Conservation (phyloP, 2,888 invertebrate genomes). For the Ochropleura leucogaster region DNA sequence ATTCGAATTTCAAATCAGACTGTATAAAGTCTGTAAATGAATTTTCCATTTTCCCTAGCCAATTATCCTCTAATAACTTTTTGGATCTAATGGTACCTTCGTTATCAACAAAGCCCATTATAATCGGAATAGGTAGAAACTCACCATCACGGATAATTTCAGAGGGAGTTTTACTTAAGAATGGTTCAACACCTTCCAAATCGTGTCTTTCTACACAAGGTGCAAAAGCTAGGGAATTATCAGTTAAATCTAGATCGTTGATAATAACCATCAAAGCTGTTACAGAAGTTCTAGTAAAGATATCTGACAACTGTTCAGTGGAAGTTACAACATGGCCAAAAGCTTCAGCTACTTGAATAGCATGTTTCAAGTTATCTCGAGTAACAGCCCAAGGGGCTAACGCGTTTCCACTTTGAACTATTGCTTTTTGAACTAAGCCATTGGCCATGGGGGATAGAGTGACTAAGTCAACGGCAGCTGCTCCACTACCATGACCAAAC, state of each 20-base stretch:
- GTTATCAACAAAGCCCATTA: slow-evolving; percentile 83
- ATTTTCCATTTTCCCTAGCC: slow-evolving; percentile 81
- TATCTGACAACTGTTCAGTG: slow-evolving; percentile 75
- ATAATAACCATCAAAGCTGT: slow-evolving; percentile 82
- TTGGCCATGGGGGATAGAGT: slow-evolving; percentile 81
- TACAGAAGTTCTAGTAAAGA: slow-evolving; percentile 79
- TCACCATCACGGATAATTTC: slow-evolving; percentile 74
- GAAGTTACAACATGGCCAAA: slow-evolving; percentile 79
- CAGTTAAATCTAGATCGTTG: slow-evolving; percentile 81
- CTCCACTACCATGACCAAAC: slow-evolving; percentile 95
- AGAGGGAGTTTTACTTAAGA: slow-evolving; percentile 79
- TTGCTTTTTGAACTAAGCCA: slow-evolving; percentile 82
- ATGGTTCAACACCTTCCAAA: slow-evolving; percentile 72
- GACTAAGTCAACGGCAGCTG: slow-evolving; percentile 88
- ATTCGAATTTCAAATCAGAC: slow-evolving; percentile 79
- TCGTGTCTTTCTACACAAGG: slow-evolving; percentile 82
- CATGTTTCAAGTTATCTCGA: slow-evolving; percentile 81
- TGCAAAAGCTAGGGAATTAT: slow-evolving; percentile 84
- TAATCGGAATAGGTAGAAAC: slow-evolving; percentile 79
- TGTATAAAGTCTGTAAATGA: slow-evolving; percentile 81
- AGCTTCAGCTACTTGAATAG: slow-evolving; percentile 80
- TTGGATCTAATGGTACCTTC: slow-evolving; percentile 84
- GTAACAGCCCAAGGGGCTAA: slow-evolving; percentile 86
- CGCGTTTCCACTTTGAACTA: slow-evolving; percentile 85
- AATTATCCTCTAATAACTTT: slow-evolving; percentile 76